phyloP scores from a whole-genome alignment of 2,113 vertebrate species.

The Pelusios castaneus region DNA sequence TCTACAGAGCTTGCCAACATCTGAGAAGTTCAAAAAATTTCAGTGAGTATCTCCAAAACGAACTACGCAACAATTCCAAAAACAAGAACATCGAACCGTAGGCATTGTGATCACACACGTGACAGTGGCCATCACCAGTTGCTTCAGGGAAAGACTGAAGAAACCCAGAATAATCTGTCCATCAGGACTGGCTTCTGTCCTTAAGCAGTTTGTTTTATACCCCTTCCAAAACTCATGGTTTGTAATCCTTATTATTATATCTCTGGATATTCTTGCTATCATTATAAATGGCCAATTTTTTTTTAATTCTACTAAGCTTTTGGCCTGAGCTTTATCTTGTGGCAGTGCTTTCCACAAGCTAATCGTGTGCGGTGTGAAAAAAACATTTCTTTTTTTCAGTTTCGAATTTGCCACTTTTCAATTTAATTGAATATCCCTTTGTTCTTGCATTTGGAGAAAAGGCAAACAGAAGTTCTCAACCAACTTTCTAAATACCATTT shows the following conservation, averaged over 20 bases:
- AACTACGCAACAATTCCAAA: background rate
- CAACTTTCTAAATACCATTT: background rate
- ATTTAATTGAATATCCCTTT: background rate
- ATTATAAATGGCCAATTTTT: background rate
- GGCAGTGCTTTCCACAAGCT: background rate
- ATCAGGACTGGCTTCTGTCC: background rate
- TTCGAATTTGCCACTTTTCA: background rate
- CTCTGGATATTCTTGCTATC: background rate
- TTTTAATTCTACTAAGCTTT: background rate
- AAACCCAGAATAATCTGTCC: too few relatives aligned
- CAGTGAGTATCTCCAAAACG: background rate
- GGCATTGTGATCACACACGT: background rate
- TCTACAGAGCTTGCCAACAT: background rate
- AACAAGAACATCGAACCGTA: background rate
- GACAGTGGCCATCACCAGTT: too few relatives aligned
- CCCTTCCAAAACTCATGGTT: background rate
- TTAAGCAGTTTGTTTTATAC: background rate
- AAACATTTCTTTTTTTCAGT: background rate
- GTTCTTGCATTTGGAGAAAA: background rate
- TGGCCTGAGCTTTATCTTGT: background rate
- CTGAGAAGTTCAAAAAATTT: background rate
- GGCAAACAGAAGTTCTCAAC: background rate
- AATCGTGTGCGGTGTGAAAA: background rate
- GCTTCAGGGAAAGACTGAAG: too few relatives aligned
- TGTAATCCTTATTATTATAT: background rate